Base-by-base conservation (phyloP, 1,140 invertebrate species). In the Panagrolaimus sp. region DNA sequence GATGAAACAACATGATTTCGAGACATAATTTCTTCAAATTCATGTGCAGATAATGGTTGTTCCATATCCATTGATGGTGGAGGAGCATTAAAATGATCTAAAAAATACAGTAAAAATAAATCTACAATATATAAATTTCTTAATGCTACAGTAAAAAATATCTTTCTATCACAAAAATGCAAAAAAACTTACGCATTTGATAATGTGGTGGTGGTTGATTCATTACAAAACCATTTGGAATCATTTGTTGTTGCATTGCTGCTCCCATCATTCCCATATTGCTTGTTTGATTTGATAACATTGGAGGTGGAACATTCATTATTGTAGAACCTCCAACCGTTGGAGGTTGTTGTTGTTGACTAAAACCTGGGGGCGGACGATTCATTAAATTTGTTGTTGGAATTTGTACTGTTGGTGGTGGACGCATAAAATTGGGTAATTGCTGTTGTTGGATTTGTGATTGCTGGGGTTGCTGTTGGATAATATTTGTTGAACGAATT, bases 11-110 rank as follows among this genome's bases (percentile, higher is more conserved):
- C 97, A 72, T 94, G 88, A 85, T 98, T 98, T 73, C 96, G 87
- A 64, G 90, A 88, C 91, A 98, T 96, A 46, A 97, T 93, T 84
- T 98, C 96, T 85, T 98, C 94, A 85, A 97, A 97, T 86, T 98
- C 96, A 94, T 71, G 89, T 90, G 25, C 96, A 44, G 2, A 47
- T 38, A 46, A 68, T 11, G 63, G 27, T 23, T 25, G 42, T 27
- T 27, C 51, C 62, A 27, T 47, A 20, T 44, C 20, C 43, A 20
- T 62, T 73, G 45, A 11, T 31, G 27, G 45, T 63, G 63, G 13
- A 16, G 61, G 38, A 76, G 62, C 51, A 48, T 46, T 66, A 71
- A 23, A 46, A 43, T 63, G 76, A 20, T 66, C 51, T 66, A 63
- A 65, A 69, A 76, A 66, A 74, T 67, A 20, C 14, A 7, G 62